A percentile compares a stretch with the other conserved stretches of the same genome.
phyloP scores from a whole-genome alignment of 2,888 invertebrate genomes.

The Synanthedon tipuliformis region DNA sequence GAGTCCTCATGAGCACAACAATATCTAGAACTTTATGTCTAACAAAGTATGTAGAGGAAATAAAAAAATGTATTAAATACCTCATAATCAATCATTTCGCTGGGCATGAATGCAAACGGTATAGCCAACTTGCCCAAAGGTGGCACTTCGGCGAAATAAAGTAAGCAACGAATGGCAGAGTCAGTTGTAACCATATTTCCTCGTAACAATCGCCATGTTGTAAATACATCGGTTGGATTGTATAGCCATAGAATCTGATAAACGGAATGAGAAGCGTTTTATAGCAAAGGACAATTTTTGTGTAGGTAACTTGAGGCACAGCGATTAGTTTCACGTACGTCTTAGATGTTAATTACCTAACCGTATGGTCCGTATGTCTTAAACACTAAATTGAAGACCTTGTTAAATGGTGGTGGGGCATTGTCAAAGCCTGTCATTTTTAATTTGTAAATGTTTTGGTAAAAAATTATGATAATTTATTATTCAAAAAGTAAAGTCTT shows the following conservation, averaged over 20 bases:
- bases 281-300: no score
- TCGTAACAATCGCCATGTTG: slow-evolving; percentile 55
- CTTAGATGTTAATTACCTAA: no score
- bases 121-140: slow-evolving; percentile 54
- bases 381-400: no score
- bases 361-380: no score
- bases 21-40: background rate
- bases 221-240: slow-evolving; percentile 55
- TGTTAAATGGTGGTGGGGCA: no score
- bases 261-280: no score
- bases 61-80: slow-evolving; percentile 13
- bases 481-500: no score
- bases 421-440: no score
- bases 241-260: slow-evolving; percentile 53
- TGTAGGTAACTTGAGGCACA: no score
- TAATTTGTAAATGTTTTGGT: no score
- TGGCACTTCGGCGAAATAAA: slow-evolving; percentile 58
- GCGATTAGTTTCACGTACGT: no score
- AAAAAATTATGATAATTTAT: no score
- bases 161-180: slow-evolving; percentile 40
- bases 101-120: slow-evolving; percentile 58
- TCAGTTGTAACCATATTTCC: slow-evolving; percentile 36
- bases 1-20: background rate
- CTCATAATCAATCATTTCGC: slow-evolving; percentile 61
- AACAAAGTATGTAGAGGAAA: background rate